Evolutionary conservation across 2,797 vertebrate species (phyloP).

Genomic region (Macropodus opercularis): DNA sequence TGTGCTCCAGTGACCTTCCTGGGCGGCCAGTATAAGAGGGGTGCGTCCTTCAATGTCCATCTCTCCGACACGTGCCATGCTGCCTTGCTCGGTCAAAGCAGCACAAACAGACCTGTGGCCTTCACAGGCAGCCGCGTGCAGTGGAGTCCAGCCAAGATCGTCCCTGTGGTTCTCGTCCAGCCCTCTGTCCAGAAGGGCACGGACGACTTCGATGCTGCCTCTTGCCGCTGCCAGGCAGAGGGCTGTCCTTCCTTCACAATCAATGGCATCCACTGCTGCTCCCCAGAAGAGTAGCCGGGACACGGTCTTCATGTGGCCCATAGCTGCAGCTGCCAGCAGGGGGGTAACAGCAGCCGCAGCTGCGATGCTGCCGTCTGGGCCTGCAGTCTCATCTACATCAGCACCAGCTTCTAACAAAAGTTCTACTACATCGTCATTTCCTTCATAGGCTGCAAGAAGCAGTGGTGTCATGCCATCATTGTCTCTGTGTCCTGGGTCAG

Average conservation of each 20-base stretch:
- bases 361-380: slow-evolving; percentile 58
- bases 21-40: slow-evolving; percentile 83
- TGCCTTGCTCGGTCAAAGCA: slow-evolving; percentile 79
- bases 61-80: slow-evolving; percentile 82
- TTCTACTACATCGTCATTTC: slow-evolving; percentile 83
- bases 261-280: slow-evolving; percentile 82
- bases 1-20: slow-evolving; percentile 82
- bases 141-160: slow-evolving; percentile 86
- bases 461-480: slow-evolving; percentile 85
- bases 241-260: slow-evolving; percentile 83
- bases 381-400: slow-evolving; percentile 80
- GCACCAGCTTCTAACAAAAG: slow-evolving; percentile 86
- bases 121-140: slow-evolving; percentile 85
- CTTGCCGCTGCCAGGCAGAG: slow-evolving; percentile 83
- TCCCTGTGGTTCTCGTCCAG: slow-evolving; percentile 88
- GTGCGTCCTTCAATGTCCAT: slow-evolving; percentile 83
- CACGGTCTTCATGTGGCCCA: slow-evolving; percentile 82
- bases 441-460: slow-evolving; percentile 85
- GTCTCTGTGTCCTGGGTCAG: slow-evolving; percentile 81
- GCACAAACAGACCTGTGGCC: slow-evolving; percentile 81
- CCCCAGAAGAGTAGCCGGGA: slow-evolving; percentile 85
- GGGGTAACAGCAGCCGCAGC: slow-evolving; percentile 78
- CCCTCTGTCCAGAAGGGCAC: slow-evolving; percentile 82
- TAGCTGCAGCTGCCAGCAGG: slow-evolving; percentile 83
- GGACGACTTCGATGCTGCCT: slow-evolving; percentile 81